A percentile compares a stretch with the other conserved stretches of the same genome.
Conservation (phyloP, 2,888 invertebrate species). For the Drosophila formosana region DNA sequence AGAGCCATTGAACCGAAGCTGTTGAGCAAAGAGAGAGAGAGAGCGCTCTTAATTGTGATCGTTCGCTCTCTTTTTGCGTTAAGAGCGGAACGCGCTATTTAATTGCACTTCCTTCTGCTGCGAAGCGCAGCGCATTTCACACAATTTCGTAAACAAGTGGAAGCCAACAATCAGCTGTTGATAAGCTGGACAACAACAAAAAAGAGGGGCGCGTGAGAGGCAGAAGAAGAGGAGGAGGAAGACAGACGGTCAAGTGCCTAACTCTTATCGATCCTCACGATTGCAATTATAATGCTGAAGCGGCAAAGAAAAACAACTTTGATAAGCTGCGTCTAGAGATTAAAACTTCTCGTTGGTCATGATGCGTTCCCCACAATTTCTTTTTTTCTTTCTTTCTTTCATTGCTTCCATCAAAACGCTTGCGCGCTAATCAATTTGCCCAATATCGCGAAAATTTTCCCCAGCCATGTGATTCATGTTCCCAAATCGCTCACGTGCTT, state of each 20-base stretch:
- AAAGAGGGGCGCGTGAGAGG: background rate
- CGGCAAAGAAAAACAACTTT: conserved; percentile 7
- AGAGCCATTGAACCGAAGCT: conserved; percentile 65
- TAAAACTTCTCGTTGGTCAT: conserved; percentile 14
- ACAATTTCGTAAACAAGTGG: conserved; percentile 17
- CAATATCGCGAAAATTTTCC: conserved; percentile 27
- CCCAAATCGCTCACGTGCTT: conserved; percentile 33
- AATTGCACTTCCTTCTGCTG: no score
- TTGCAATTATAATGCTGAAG: conserved; percentile 42
- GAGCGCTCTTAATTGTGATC: background rate
- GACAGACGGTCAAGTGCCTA: conserved; percentile 16
- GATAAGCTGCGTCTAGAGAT: conserved; percentile 9
- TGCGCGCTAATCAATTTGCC: conserved; percentile 34
- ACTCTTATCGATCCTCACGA: conserved; percentile 23
- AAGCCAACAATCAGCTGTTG: conserved; percentile 34
- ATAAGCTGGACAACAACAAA: background rate
- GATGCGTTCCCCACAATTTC: conserved; percentile 8
- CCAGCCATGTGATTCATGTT: conserved; percentile 47
- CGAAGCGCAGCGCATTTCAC: background rate
- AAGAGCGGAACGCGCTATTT: conserved; percentile 11
- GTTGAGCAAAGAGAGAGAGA: conserved; percentile 38
- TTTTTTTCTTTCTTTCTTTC: conserved; percentile 20
- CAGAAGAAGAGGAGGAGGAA: background rate
- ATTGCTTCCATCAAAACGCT: no score
- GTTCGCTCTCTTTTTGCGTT: conserved; percentile 4